Percentiles rank a stretch among this genome's conserved stretches.
phyloP scores from a whole-genome alignment of 35 echinoderm and acorn worm species.

The Heliocidaris tuberculata region DNA sequence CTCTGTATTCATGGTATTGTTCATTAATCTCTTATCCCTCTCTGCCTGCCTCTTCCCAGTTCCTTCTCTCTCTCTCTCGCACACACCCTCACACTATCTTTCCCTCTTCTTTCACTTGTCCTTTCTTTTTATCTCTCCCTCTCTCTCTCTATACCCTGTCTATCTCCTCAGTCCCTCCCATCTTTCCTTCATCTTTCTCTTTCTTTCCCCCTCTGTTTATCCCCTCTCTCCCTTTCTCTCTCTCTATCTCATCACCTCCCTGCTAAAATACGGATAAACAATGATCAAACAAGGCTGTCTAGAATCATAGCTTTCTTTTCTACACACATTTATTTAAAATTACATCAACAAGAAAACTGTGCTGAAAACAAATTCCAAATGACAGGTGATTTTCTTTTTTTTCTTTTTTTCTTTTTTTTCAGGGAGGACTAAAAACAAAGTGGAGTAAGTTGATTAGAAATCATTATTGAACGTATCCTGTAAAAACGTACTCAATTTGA shows the following conservation, averaged over 20 bases:
- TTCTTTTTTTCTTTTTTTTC: too few relatives aligned
- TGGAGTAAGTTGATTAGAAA: background rate
- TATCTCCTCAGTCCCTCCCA: background rate
- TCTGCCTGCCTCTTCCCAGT: too few relatives aligned
- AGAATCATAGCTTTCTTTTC: background rate
- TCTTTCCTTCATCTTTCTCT: background rate
- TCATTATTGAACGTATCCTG: too few relatives aligned
- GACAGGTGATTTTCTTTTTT: too few relatives aligned
- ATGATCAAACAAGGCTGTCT: background rate
- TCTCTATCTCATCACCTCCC: background rate
- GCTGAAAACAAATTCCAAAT: background rate
- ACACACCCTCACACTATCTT: background rate
- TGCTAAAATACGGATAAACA: background rate
- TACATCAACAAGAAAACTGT: background rate
- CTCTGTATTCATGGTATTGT: too few relatives aligned
- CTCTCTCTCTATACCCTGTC: background rate
- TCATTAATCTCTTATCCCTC: too few relatives aligned
- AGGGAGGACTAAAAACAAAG: too few relatives aligned
- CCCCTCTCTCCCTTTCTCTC: background rate
- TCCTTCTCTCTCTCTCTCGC: too few relatives aligned
- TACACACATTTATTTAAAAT: background rate
- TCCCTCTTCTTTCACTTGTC: background rate
- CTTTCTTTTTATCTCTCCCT: background rate
- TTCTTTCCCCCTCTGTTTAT: background rate
- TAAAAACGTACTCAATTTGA: too few relatives aligned